Conservation (phyloP, 2,113 vertebrate genomes). For the Oreochromis niloticus region DNA sequence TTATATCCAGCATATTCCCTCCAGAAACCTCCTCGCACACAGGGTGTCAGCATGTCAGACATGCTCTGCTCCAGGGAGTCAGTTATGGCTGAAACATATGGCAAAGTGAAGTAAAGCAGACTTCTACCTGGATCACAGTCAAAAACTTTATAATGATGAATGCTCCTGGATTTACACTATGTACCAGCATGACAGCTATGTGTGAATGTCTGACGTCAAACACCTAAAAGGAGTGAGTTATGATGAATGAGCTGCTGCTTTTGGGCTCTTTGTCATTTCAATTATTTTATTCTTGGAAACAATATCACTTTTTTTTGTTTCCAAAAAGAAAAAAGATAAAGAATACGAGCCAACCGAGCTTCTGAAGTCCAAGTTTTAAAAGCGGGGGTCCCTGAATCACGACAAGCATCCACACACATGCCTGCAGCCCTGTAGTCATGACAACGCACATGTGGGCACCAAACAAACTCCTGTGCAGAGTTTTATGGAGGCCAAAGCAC, state of each 20-base stretch:
- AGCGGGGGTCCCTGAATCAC: background rate
- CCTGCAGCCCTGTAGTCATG: conserved; percentile 12
- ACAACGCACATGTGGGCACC: conserved; percentile 38
- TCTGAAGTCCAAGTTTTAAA: background rate
- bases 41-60: background rate
- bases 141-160: conserved; percentile 16
- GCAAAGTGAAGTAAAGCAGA: conserved; percentile 38
- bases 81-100: conserved; percentile 30
- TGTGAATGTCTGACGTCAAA: background rate
- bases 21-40: background rate
- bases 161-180: background rate
- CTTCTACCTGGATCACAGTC: conserved; percentile 22
- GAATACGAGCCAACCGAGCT: background rate
- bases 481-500: background rate
- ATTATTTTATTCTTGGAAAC: background rate
- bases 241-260: conserved; percentile 17
- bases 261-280: conserved; percentile 7
- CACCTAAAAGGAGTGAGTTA: background rate
- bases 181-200: background rate
- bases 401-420: background rate
- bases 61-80: background rate
- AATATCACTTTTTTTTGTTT: background rate
- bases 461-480: conserved; percentile 14
- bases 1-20: background rate
- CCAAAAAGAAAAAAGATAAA: background rate